Conservation (phyloP, 2,113 vertebrate genomes). For the Rissa tridactyla region DNA sequence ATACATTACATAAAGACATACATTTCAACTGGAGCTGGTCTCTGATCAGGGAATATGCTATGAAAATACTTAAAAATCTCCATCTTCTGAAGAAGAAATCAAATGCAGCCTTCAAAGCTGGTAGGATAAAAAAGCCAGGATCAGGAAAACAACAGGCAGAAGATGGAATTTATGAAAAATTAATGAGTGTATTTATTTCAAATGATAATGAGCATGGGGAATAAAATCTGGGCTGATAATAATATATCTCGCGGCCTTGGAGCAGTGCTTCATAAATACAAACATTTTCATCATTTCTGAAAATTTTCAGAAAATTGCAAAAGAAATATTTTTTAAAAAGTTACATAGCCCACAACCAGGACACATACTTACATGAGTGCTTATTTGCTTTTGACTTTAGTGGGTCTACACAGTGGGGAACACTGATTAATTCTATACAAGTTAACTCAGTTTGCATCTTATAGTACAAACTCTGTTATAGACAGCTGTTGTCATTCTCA, state of each 20-base stretch:
- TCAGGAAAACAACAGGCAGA: conserved; percentile 17
- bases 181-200: conserved; percentile 24
- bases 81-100: conserved; percentile 30
- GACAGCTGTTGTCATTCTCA: not conserved
- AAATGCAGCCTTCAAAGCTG: conserved; percentile 27
- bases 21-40: conserved; percentile 15
- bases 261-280: not conserved
- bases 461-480: not conserved
- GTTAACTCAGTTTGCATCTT: not conserved
- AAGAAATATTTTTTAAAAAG: not conserved
- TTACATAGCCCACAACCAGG: not conserved
- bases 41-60: conserved; percentile 29
- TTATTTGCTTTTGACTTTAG: not conserved
- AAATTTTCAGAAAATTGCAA: not conserved
- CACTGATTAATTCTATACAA: not conserved
- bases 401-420: not conserved
- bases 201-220: not conserved
- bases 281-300: not conserved
- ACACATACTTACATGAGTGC: accelerated
- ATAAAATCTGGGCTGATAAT: not conserved
- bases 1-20: not conserved
- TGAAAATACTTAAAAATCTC: conserved; percentile 33
- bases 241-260: not conserved
- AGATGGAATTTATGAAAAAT: conserved; percentile 21
- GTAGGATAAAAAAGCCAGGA: not conserved